phyloP scores from a whole-genome alignment of 2,888 invertebrate genomes.

The Latrodectus hesperus region DNA sequence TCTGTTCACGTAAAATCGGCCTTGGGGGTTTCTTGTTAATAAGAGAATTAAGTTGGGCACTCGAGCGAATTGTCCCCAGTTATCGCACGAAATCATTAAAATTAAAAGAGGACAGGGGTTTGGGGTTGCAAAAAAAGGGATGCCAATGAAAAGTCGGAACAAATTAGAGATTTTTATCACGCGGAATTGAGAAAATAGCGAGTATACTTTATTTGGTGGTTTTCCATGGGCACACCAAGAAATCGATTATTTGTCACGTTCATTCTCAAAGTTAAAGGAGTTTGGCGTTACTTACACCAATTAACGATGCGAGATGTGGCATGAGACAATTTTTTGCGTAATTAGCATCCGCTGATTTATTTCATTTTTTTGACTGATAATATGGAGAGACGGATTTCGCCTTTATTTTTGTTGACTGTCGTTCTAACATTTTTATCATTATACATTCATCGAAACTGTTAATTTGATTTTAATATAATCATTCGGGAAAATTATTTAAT shows the following conservation, averaged over 20 bases:
- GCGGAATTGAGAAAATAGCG: constrained; percentile 7
- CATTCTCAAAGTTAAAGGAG: constrained; percentile 29
- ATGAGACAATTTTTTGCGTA: constrained; percentile 18
- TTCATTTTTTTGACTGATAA: no score
- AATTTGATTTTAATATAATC: no score
- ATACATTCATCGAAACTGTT: no score
- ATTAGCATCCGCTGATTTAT: constrained; percentile 8
- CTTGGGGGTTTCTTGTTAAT: constrained; percentile 43
- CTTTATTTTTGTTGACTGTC: no score
- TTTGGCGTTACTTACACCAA: constrained; percentile 25
- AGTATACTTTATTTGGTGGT: constrained; percentile 24
- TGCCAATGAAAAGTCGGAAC: constrained; percentile 9
- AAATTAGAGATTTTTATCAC: constrained; percentile 34
- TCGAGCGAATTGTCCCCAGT: constrained; percentile 28
- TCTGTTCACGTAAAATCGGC: constrained; percentile 4
- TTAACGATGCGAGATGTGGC: constrained; percentile 26
- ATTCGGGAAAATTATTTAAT: no score
- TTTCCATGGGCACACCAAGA: constrained; percentile 10
- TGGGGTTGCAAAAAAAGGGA: not conserved
- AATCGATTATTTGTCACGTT: constrained; percentile 35
- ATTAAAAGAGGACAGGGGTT: constrained; percentile 12
- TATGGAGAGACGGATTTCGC: no score
- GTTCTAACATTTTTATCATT: no score
- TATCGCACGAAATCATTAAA: constrained; percentile 44
- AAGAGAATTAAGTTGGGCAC: constrained; percentile 49